phyloP scores from a whole-genome alignment of 2,888 invertebrate genomes.

The Andrena flavipes region DNA sequence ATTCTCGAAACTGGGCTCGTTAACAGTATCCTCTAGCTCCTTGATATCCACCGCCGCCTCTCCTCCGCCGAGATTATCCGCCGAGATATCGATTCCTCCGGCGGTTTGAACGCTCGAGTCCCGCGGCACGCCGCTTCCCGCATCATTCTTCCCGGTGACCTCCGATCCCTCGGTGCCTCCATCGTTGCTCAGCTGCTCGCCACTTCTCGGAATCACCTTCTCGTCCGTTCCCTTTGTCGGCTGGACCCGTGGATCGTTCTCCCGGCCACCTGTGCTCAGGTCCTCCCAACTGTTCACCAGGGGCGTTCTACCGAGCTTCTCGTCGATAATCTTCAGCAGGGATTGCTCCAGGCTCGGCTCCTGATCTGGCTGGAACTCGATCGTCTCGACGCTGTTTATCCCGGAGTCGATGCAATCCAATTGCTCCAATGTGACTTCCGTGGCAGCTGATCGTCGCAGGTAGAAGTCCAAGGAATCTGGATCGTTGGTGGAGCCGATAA shows the following conservation, averaged over 20 bases:
- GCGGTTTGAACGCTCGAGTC: constrained; percentile 40
- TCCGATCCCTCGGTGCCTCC: constrained; percentile 51
- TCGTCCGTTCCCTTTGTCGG: constrained; percentile 52
- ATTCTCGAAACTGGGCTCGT: constrained; percentile 73
- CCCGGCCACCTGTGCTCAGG: constrained; percentile 45
- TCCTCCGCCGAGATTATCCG: constrained; percentile 46
- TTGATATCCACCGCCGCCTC: constrained; percentile 49
- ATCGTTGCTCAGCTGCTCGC: constrained; percentile 51
- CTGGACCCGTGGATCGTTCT: constrained; percentile 38
- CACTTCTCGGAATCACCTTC: constrained; percentile 47
- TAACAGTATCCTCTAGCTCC: constrained; percentile 65
- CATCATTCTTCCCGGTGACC: constrained; percentile 60
- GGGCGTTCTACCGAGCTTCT: constrained; percentile 79
- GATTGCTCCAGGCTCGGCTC: constrained; percentile 82
- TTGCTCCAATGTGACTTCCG: constrained; percentile 71
- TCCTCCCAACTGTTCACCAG: constrained; percentile 66
- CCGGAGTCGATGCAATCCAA: constrained; percentile 82
- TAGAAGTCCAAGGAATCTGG: constrained; percentile 80
- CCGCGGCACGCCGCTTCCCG: constrained; percentile 43
- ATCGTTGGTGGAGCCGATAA: constrained; percentile 77
- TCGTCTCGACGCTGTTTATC: constrained; percentile 83
- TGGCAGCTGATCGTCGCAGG: constrained; percentile 55
- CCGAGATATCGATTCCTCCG: constrained; percentile 51
- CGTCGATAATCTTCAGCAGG: constrained; percentile 82
- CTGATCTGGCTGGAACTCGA: constrained; percentile 80